Evolutionary conservation across 2,113 vertebrate genomes (phyloP), one percentile per base, ranked within the genome.

Genomic region (Albula goreensis): DNA sequence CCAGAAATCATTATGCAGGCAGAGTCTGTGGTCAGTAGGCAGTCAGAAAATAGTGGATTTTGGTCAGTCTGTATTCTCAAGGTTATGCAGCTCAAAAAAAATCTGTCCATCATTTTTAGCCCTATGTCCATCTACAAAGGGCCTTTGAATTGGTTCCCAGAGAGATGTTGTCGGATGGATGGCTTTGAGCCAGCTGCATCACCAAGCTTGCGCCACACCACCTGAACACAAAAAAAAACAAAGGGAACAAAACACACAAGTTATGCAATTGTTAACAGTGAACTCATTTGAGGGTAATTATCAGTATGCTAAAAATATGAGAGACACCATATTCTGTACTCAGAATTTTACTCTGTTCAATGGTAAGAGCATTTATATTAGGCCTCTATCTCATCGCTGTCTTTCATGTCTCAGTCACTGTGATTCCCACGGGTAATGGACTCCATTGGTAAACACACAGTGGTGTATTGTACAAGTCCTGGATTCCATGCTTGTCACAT

Each of bases 101-200:
- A 9, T 57, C 17, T 84, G 82, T 78, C 81, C 78, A 66, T 66
- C 83, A 13, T 31, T 5, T 31, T 63, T 22, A 78, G 52, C 79
- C 41, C 83, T 19, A 70, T 48, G 78, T 22, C 49, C 51, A 85
- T 17, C 95, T 98, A 99, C 96, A 99, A 96, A 1, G 98, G 98
- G 70, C 97, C 97, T 96, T 99, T 99, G 95, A 99, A 99, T 94
- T 99, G 98, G 94, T 99, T 99, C 90, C 98, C 98, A 0, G 98
- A 98, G 92, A 99, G 97, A 80, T 99, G 98, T 93, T 99, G 98
- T 89, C 98, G 94, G 94, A 99, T 96, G 87, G 98, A 99, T 87
- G 98, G 97, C 92, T 99, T 99, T 89, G 98, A 97, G 91, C 97
- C 97, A 0, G 98, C 97, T 0, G 98, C 98, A 8, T 99, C 98